These are phyloP conservation scores for Capitulum mitella DNA, from an alignment of 2,888 invertebrate genomes.

Conservation along the genomic window DNA sequence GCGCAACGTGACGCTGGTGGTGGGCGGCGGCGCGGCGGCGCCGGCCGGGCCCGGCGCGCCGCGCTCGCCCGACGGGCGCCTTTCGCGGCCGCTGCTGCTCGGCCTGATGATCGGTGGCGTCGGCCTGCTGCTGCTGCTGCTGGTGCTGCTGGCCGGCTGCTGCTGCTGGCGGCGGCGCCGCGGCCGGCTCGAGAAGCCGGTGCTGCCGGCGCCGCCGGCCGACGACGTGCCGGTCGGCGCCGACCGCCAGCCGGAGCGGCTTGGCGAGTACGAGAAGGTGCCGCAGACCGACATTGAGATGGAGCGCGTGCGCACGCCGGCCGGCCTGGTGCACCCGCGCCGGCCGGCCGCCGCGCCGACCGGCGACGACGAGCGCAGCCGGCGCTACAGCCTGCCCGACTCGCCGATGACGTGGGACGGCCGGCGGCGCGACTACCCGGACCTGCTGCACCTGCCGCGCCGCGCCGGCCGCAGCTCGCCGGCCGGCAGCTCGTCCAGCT, in stretches of 20 bases:
- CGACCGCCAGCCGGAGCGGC: constrained; percentile 33
- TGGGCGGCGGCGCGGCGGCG: constrained; percentile 27
- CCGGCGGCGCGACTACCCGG: constrained; percentile 36
- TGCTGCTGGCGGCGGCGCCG: constrained; percentile 47
- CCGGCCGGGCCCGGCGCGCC: not conserved
- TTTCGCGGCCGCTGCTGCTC: constrained; percentile 28
- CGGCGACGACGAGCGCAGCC: not conserved
- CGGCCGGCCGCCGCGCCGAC: not conserved
- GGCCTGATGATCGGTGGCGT: constrained; percentile 28
- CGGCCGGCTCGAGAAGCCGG: constrained; percentile 33
- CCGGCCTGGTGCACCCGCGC: constrained; percentile 38
- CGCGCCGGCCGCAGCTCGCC: constrained; percentile 15
- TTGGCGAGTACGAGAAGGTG: constrained; percentile 17
- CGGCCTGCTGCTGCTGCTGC: constrained; percentile 43
- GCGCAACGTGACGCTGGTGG: constrained; percentile 59
- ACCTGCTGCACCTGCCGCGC: constrained; percentile 41
- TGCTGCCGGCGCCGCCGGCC: constrained; percentile 47
- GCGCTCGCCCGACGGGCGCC: constrained; percentile 19
- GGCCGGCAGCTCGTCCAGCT: constrained; percentile 18
- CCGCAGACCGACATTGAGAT: constrained; percentile 21
- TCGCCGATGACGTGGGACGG: constrained; percentile 23
- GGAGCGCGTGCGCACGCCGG: constrained; percentile 51
- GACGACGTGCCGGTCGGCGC: constrained; percentile 37
- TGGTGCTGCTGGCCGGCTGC: constrained; percentile 54
- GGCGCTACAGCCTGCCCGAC: constrained; percentile 38